Evolutionary conservation across 2,888 invertebrate genomes (phyloP).

Genomic region (Danaus chrysippus): DNA sequence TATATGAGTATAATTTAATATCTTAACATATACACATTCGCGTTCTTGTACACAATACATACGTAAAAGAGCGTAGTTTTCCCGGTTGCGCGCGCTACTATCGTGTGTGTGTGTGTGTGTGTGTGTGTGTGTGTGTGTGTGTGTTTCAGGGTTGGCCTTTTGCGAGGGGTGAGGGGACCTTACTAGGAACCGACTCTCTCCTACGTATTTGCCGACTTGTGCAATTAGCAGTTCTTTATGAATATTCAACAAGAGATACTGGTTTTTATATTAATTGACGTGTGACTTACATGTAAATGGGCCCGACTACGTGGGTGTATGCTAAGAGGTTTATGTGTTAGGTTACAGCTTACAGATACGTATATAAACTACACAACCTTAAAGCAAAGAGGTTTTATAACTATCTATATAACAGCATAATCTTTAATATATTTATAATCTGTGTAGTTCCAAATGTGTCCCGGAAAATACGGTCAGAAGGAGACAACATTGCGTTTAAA

Average conservation of each 20-base stretch:
- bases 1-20: neutral
- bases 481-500: constrained; percentile 72
- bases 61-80: constrained; percentile 77
- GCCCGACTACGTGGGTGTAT: constrained; percentile 23
- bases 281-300: constrained; percentile 52
- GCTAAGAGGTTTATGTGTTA: constrained; percentile 25
- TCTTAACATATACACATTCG: constrained; percentile 45
- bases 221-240: constrained; percentile 78
- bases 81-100: constrained; percentile 72
- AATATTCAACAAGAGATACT: constrained; percentile 71
- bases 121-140: constrained; percentile 40
- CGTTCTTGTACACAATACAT: constrained; percentile 73
- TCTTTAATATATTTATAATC: constrained; percentile 16
- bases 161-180: constrained; percentile 49
- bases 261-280: constrained; percentile 73
- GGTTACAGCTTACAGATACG: constrained; percentile 5
- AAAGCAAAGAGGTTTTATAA: too few relatives aligned
- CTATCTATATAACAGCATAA: neutral
- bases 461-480: constrained; percentile 67
- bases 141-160: constrained; percentile 65
- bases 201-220: constrained; percentile 73
- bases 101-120: constrained; percentile 45
- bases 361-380: neutral
- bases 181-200: constrained; percentile 65
- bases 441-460: constrained; percentile 42